Conservation (phyloP, 2,797 vertebrate genomes). For the Oreonectes daqikongensis region DNA sequence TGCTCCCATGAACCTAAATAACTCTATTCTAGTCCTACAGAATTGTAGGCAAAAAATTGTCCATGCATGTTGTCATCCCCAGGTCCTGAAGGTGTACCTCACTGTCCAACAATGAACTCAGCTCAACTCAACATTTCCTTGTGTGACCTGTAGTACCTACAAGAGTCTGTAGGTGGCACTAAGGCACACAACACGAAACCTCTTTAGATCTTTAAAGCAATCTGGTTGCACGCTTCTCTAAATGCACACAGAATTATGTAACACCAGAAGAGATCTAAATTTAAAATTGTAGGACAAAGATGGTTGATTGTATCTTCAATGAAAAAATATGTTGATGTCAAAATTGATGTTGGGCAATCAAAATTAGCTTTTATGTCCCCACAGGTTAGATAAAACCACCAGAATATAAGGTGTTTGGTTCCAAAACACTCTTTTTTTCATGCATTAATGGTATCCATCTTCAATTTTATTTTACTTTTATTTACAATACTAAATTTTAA, state of each 20-base stretch:
- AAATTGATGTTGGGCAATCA: too few relatives aligned
- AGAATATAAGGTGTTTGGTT: too few relatives aligned
- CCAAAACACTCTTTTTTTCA: too few relatives aligned
- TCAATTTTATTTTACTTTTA: too few relatives aligned
- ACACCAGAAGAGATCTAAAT: neutral
- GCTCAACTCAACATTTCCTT: conserved; percentile 65
- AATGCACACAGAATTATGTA: conserved; percentile 59
- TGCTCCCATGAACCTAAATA: neutral
- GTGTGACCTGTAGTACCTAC: conserved; percentile 60
- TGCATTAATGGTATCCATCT: too few relatives aligned
- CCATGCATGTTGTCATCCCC: neutral
- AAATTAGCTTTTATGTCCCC: too few relatives aligned
- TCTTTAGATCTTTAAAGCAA: conserved; percentile 44
- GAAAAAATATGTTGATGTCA: neutral
- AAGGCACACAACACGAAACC: conserved; percentile 16
- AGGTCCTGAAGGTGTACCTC: conserved; percentile 33
- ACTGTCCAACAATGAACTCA: conserved; percentile 62
- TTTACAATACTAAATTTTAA: too few relatives aligned
- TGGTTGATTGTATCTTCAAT: neutral
- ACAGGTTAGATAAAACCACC: too few relatives aligned
- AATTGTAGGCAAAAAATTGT: neutral
- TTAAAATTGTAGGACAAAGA: neutral
- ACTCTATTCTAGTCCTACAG: neutral
- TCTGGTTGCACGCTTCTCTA: conserved; percentile 54
- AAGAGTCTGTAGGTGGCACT: conserved; percentile 67